phyloP scores from a whole-genome alignment of 2,888 invertebrate genomes.

The Drosophila siamana region DNA sequence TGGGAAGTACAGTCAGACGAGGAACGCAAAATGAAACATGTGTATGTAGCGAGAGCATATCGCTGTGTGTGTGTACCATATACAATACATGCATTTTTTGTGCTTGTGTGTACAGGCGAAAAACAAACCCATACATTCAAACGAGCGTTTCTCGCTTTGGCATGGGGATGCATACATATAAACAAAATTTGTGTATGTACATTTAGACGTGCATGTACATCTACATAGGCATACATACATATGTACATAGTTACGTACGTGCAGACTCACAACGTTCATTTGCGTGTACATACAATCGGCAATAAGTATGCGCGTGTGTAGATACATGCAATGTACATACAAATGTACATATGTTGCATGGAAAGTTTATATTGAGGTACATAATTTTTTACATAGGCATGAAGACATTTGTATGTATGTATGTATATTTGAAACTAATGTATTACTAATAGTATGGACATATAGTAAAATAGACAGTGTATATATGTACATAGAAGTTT shows the following conservation, averaged over 20 bases:
- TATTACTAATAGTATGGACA: slow-evolving; percentile 8
- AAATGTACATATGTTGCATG: slow-evolving; percentile 8
- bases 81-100: slow-evolving; percentile 60
- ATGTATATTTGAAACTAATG: neutral
- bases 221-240: slow-evolving; percentile 15
- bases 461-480: slow-evolving; percentile 15
- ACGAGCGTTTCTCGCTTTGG: slow-evolving; percentile 49
- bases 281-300: neutral
- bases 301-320: neutral
- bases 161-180: slow-evolving; percentile 35
- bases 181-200: slow-evolving; percentile 30
- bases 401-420: slow-evolving; percentile 23
- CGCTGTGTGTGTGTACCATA: slow-evolving; percentile 59
- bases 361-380: neutral
- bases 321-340: slow-evolving; percentile 17
- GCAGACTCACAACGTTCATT: slow-evolving; percentile 1
- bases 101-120: slow-evolving; percentile 58
- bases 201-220: slow-evolving; percentile 21
- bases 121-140: slow-evolving; percentile 49
- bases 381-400: neutral
- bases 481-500: slow-evolving; percentile 22
- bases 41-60: slow-evolving; percentile 62
- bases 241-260: slow-evolving; percentile 23
- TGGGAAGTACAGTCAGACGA: slow-evolving; percentile 76
- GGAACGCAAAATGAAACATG: slow-evolving; percentile 75